phyloP scores from a whole-genome alignment of 2,797 vertebrate genomes.

The Hypotaenidia okinawae region DNA sequence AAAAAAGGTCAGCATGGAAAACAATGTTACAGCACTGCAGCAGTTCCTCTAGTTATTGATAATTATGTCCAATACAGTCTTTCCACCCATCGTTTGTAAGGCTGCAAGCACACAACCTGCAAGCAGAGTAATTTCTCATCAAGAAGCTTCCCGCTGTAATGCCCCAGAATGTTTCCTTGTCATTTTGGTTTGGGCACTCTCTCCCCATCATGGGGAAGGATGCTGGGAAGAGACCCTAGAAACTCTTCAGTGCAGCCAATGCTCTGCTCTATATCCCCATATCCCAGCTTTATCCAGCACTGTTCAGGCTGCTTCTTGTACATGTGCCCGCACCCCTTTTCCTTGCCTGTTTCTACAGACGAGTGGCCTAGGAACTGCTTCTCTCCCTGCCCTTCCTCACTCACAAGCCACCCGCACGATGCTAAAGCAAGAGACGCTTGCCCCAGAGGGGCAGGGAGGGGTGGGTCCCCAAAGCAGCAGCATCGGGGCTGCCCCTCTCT shows the following conservation, averaged over 20 bases:
- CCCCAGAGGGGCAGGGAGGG: not conserved
- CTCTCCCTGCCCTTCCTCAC: not conserved
- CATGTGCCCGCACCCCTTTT: rapidly evolving
- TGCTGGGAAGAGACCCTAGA: not conserved
- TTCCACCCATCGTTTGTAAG: rapidly evolving
- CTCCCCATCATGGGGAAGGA: not conserved
- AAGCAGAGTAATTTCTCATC: not conserved
- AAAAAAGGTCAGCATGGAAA: not conserved
- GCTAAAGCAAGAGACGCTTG: not conserved
- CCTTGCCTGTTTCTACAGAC: not conserved
- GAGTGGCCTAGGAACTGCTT: not conserved
- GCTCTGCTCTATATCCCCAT: not conserved
- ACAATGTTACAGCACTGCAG: not conserved
- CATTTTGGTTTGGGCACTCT: not conserved
- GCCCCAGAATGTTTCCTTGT: not conserved
- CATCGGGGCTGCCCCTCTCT: rapidly evolving
- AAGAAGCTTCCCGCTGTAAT: not conserved
- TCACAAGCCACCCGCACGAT: rapidly evolving
- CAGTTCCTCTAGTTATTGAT: not conserved
- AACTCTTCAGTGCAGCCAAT: not conserved
- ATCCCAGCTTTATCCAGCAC: not conserved
- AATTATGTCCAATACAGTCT: not conserved
- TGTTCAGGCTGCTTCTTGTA: not conserved
- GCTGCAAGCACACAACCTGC: not conserved
- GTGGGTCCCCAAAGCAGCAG: not conserved